Conservation (phyloP, 2,113 vertebrate genomes). For the Pterocles burchelli region DNA sequence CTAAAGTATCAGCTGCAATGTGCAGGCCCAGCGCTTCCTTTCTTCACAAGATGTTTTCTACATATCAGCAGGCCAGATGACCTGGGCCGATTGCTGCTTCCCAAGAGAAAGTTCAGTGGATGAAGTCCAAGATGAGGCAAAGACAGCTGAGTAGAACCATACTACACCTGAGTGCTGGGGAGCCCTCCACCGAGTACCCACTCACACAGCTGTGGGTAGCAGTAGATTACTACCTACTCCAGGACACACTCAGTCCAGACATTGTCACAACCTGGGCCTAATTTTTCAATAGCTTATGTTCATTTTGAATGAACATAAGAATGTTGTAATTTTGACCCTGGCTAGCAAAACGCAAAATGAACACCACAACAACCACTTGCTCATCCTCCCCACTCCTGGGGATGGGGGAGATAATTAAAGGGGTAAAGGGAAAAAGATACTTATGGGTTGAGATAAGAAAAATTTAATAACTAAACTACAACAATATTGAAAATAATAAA, state of each 20-base stretch:
- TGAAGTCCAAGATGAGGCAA: neutral
- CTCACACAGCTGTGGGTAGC: neutral
- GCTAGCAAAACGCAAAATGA: too few species aligned
- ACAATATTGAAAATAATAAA: too few species aligned
- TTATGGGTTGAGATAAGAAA: too few species aligned
- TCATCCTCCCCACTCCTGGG: too few species aligned
- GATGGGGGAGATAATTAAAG: too few species aligned
- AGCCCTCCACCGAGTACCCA: neutral
- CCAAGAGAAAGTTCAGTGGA: neutral
- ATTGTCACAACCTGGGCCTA: too few species aligned
- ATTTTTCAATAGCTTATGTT: neutral
- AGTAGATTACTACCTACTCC: neutral
- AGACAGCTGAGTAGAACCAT: neutral
- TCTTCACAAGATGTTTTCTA: neutral
- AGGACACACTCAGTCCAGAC: neutral
- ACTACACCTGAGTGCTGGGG: neutral
- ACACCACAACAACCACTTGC: too few species aligned
- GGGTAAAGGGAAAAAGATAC: too few species aligned
- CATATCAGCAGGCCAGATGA: neutral
- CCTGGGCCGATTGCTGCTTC: neutral
- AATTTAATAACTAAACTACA: too few species aligned
- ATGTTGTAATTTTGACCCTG: too few species aligned
- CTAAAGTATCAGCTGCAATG: fast-evolving
- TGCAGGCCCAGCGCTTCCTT: neutral
- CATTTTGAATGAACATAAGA: neutral